Evolutionary conservation across 2,888 invertebrate species (phyloP).

Genomic region (Agriopis marginaria): DNA sequence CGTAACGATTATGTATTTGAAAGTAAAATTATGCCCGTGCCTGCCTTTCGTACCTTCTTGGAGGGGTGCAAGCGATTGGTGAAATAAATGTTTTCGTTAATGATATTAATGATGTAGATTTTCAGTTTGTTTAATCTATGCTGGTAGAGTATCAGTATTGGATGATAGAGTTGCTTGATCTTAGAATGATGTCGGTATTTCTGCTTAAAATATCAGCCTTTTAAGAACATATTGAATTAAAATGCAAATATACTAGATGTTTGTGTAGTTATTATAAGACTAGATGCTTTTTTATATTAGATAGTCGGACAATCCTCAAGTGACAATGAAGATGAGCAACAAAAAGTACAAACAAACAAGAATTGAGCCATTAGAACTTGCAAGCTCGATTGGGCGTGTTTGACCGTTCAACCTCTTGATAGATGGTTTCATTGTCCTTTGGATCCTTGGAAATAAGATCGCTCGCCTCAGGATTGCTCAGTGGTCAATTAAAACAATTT

Average conservation of each 20-base stretch:
- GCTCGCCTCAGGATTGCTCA: constrained; percentile 13
- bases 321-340: constrained; percentile 7
- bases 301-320: neutral
- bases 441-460: constrained; percentile 27
- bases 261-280: too few species aligned
- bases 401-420: constrained; percentile 39
- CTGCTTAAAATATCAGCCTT: neutral
- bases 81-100: neutral
- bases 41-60: neutral
- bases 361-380: constrained; percentile 37
- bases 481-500: constrained; percentile 36
- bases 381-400: constrained; percentile 36
- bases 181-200: neutral
- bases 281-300: too few species aligned
- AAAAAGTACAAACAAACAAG: constrained; percentile 31
- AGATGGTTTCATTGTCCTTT: constrained; percentile 44
- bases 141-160: neutral
- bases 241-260: neutral
- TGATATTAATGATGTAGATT: neutral
- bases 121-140: neutral
- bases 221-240: neutral
- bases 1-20: constrained; percentile 18
- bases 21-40: constrained; percentile 19
- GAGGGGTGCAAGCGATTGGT: constrained; percentile 1
- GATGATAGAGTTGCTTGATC: neutral